Conservation (phyloP, 2,797 vertebrate species). For the Manis javanica region DNA sequence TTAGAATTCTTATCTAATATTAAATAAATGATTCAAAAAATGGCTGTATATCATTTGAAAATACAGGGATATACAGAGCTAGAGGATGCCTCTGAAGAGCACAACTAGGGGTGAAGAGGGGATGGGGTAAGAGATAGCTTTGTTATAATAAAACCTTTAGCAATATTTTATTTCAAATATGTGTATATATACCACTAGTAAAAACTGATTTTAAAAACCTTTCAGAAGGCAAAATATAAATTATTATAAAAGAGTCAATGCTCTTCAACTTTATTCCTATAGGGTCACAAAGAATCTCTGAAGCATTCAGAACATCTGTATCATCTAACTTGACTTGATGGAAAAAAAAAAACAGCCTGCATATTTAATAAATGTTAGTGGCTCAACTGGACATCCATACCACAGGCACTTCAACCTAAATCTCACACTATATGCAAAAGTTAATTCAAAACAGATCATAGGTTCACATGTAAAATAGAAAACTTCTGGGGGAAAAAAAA, state of each 20-base stretch:
- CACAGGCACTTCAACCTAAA: not conserved
- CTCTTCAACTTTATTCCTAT: not conserved
- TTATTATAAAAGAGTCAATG: not conserved
- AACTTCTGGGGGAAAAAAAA: not conserved
- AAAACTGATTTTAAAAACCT: conserved; percentile 5
- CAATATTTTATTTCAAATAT: not conserved
- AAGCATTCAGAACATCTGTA: not conserved
- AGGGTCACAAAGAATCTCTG: not conserved
- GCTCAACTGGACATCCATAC: not conserved
- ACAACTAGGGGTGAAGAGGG: not conserved
- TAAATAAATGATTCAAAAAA: not conserved
- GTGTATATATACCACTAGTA: not conserved
- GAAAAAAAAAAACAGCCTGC: not conserved
- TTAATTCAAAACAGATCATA: not conserved
- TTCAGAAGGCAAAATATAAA: conserved; percentile 1
- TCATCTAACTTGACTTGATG: not conserved
- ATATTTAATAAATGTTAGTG: not conserved
- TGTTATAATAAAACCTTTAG: not conserved
- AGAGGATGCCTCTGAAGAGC: not conserved
- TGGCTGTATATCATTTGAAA: not conserved
- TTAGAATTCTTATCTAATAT: conserved; percentile 9
- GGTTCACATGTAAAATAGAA: not conserved
- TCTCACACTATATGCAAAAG: not conserved
- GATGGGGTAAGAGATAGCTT: not conserved
- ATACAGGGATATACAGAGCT: not conserved